Conservation (phyloP, 2,888 invertebrate species). For the Eledona agricola region DNA sequence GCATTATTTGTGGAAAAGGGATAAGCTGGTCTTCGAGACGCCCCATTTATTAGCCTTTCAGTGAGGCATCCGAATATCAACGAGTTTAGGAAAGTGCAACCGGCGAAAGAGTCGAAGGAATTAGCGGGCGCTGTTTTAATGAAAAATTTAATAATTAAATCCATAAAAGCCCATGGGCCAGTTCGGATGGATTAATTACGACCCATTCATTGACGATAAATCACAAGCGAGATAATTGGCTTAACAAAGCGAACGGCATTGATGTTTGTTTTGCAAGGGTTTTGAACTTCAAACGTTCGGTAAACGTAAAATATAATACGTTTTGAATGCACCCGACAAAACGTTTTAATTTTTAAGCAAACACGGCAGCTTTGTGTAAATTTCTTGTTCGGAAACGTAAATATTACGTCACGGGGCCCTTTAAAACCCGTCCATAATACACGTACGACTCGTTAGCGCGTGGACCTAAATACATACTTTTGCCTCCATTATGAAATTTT, state of each 20-base stretch:
- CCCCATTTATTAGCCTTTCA: too few species aligned
- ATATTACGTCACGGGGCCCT: slow-evolving; percentile 20
- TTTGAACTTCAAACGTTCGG: slow-evolving; percentile 43
- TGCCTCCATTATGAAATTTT: background rate
- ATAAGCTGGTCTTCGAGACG: too few species aligned
- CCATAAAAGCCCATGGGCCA: slow-evolving; percentile 38
- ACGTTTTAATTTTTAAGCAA: slow-evolving; percentile 45
- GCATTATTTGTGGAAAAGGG: too few species aligned
- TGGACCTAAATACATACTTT: slow-evolving; percentile 13
- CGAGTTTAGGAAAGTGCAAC: too few species aligned
- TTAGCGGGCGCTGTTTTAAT: slow-evolving; percentile 42
- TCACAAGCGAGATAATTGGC: slow-evolving; percentile 52
- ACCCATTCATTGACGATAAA: slow-evolving; percentile 50
- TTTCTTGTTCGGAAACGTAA: slow-evolving; percentile 39
- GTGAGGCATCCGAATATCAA: too few species aligned
- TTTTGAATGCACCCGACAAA: slow-evolving; percentile 40
- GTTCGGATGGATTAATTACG: slow-evolving; percentile 48
- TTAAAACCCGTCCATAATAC: too few species aligned
- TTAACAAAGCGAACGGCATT: slow-evolving; percentile 42
- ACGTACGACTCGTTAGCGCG: slow-evolving; percentile 17
- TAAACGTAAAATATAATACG: slow-evolving; percentile 41
- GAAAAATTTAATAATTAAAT: slow-evolving; percentile 45
- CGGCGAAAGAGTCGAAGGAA: too few species aligned
- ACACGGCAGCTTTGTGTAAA: slow-evolving; percentile 41
- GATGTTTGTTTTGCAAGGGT: slow-evolving; percentile 35